Evolutionary conservation across 2,888 invertebrate genomes (phyloP).

Genomic region (Hipparchia semele): DNA sequence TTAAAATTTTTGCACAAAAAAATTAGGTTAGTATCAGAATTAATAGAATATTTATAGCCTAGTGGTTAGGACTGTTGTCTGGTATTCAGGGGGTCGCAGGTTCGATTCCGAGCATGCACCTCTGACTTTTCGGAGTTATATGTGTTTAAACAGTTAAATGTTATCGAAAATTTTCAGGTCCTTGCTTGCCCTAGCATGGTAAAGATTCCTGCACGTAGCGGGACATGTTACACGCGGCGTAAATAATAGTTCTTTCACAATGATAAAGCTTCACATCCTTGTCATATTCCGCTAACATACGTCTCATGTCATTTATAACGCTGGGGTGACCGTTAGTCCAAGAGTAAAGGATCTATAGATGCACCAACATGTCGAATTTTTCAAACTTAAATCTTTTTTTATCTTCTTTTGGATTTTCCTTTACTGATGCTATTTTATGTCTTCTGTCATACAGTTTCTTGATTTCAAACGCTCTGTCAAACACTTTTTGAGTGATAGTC

Average conservation of each 20-base stretch:
- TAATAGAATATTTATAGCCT: no score
- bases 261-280: slow-evolving; percentile 33
- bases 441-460: neutral
- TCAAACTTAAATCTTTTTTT: neutral
- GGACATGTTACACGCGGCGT: slow-evolving; percentile 17
- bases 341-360: slow-evolving; percentile 8
- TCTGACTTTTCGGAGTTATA: no score
- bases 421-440: neutral
- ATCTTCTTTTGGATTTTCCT: no score
- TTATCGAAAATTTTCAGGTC: neutral
- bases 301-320: slow-evolving; percentile 33
- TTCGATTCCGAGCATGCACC: no score
- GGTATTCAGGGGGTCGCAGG: no score
- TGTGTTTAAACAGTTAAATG: neutral
- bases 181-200: no score
- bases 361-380: neutral
- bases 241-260: slow-evolving; percentile 29
- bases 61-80: no score
- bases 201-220: slow-evolving; percentile 26
- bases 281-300: slow-evolving; percentile 34
- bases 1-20: no score
- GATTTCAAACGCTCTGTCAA: neutral
- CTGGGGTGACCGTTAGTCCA: slow-evolving; percentile 35
- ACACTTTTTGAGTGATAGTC: no score
- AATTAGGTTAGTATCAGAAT: no score